Conservation (phyloP, 2,888 invertebrate genomes). For the Hirtodrosophila duncani region DNA sequence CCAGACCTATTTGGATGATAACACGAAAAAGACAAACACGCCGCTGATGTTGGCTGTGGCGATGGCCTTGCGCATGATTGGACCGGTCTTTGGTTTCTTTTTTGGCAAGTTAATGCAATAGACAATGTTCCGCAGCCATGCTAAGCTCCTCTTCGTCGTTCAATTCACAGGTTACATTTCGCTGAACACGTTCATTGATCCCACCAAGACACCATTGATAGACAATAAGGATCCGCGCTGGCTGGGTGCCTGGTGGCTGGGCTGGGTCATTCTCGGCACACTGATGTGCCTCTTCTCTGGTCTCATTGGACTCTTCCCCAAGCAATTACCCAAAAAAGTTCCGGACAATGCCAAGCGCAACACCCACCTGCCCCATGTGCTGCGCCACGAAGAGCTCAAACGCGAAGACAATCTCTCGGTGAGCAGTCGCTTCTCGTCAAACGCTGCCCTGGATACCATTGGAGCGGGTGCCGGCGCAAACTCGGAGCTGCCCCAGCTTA, state of each 20-base stretch:
- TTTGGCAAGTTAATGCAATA: slow-evolving; percentile 75
- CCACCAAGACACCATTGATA: slow-evolving; percentile 81
- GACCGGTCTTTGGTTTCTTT: slow-evolving; percentile 82
- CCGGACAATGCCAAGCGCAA: slow-evolving; percentile 46
- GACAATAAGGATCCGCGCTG: slow-evolving; percentile 83
- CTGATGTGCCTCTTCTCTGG: slow-evolving; percentile 82
- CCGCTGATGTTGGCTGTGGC: slow-evolving; percentile 81
- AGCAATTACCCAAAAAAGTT: slow-evolving; percentile 76
- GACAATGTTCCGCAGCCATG: too few species aligned
- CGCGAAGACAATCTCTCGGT: slow-evolving; percentile 64
- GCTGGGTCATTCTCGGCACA: slow-evolving; percentile 80
- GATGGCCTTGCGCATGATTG: slow-evolving; percentile 77
- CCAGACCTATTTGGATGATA: slow-evolving; percentile 85
- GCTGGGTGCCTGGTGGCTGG: slow-evolving; percentile 89
- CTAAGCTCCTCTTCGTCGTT: fast-evolving
- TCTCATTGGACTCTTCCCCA: slow-evolving; percentile 83
- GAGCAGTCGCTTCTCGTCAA: slow-evolving; percentile 68
- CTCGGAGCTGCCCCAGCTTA: slow-evolving; percentile 75
- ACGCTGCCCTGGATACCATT: slow-evolving; percentile 62
- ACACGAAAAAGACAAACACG: slow-evolving; percentile 83
- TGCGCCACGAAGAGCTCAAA: slow-evolving; percentile 69
- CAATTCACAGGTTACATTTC: slow-evolving; percentile 73
- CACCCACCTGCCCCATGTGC: slow-evolving; percentile 71
- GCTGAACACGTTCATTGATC: slow-evolving; percentile 81
- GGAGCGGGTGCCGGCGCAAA: slow-evolving; percentile 50